Conservation (phyloP, 2,113 vertebrate genomes). For the Nematolebias whitei region DNA sequence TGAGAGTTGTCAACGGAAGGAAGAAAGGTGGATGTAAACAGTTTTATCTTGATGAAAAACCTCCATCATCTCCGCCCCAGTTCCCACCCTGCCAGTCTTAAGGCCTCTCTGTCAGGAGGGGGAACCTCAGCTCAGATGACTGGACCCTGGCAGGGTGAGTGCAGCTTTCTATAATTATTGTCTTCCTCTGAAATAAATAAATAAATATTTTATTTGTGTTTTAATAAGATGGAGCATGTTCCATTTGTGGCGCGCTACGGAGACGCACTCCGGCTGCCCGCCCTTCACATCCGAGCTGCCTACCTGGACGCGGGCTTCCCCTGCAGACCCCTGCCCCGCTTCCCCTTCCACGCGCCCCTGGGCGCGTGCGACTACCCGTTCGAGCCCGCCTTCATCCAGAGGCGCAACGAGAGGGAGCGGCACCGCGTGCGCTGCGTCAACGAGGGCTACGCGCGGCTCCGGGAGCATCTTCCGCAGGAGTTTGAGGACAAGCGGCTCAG, state of each 20-base stretch:
- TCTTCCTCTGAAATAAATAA: too few relatives aligned
- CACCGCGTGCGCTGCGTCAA: constrained; percentile 93
- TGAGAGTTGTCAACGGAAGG: constrained; percentile 15
- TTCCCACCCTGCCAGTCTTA: constrained; percentile 44
- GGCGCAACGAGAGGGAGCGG: constrained; percentile 90
- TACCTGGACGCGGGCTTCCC: constrained; percentile 65
- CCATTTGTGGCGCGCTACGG: constrained; percentile 63
- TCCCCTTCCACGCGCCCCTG: constrained; percentile 78
- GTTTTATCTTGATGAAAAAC: constrained; percentile 52
- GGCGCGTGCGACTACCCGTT: constrained; percentile 81
- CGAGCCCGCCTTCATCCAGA: constrained; percentile 89
- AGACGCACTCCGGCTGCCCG: constrained; percentile 67
- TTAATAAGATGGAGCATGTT: constrained; percentile 61
- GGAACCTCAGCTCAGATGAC: too few relatives aligned
- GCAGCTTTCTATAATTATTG: background rate
- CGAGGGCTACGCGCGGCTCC: constrained; percentile 89
- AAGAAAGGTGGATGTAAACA: constrained; percentile 41
- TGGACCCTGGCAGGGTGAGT: constrained; percentile 31
- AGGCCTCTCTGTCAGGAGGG: background rate
- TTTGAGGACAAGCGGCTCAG: constrained; percentile 88
- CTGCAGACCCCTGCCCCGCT: constrained; percentile 69
- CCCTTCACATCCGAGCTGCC: constrained; percentile 68
- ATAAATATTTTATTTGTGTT: background rate
- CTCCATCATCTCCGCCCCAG: constrained; percentile 50
- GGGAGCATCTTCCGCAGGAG: constrained; percentile 88